These are phyloP conservation scores for Salarias fasciatus DNA, from an alignment of 2,797 vertebrate species.

Conservation along the genomic window DNA sequence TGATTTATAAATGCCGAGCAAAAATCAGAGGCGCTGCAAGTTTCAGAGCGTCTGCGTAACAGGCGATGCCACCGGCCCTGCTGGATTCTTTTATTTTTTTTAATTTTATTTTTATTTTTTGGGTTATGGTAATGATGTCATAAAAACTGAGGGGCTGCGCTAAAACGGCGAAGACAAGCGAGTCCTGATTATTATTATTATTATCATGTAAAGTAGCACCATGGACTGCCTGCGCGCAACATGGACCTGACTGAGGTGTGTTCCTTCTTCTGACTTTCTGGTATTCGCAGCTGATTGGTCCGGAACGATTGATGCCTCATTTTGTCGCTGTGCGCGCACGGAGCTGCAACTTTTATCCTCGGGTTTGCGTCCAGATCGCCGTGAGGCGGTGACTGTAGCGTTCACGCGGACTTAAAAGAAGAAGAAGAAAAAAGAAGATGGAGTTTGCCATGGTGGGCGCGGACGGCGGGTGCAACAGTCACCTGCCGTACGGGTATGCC, in stretches of 20 bases:
- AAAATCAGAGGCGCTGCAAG: conserved; percentile 60
- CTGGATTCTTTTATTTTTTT: neutral
- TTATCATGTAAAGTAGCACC: conserved; percentile 48
- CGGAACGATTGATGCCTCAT: conserved; percentile 57
- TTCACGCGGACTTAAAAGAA: conserved; percentile 63
- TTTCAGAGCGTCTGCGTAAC: conserved; percentile 67
- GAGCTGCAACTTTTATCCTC: conserved; percentile 65
- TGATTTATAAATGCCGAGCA: conserved; percentile 56
- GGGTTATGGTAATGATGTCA: conserved; percentile 71
- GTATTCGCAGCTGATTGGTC: conserved; percentile 46
- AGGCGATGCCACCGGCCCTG: conserved; percentile 50
- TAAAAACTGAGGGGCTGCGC: conserved; percentile 35
- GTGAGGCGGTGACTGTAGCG: conserved; percentile 41
- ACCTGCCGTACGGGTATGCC: conserved; percentile 95
- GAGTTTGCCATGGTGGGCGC: conserved; percentile 99
- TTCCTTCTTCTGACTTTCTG: conserved; percentile 45
- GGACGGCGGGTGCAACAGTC: conserved; percentile 94
- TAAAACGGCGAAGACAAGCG: conserved; percentile 20
- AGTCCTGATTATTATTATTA: too few relatives aligned
- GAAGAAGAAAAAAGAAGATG: too few relatives aligned
- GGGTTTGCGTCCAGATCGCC: conserved; percentile 47
- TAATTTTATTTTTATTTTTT: conserved; percentile 5
- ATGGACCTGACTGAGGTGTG: conserved; percentile 55
- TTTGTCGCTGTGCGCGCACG: conserved; percentile 39
- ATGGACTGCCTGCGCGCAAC: conserved; percentile 30